Conservation (phyloP, 2,113 vertebrate species). For the Lasiurus cinereus region DNA sequence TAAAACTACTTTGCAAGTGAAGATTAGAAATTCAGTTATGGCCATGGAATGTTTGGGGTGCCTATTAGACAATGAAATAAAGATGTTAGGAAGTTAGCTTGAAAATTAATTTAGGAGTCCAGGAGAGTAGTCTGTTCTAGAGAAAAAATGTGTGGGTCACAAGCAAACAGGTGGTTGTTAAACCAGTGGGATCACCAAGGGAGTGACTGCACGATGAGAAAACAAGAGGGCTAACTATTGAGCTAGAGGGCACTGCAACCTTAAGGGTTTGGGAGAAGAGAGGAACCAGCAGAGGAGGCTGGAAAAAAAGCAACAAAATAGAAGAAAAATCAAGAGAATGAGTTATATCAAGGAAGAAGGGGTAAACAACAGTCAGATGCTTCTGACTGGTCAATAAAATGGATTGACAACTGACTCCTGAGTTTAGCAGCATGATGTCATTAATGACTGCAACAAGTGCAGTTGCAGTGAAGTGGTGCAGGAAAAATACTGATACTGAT, state of each 20-base stretch:
- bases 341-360: not conserved
- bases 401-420: not conserved
- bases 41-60: not conserved
- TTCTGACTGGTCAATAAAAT: not conserved
- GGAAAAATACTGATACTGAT: not conserved
- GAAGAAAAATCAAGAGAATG: not conserved
- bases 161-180: not conserved
- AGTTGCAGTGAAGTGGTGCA: not conserved
- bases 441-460: not conserved
- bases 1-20: not conserved
- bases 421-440: not conserved
- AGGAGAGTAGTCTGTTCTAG: not conserved
- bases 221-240: not conserved
- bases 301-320: not conserved
- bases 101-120: not conserved
- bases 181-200: not conserved
- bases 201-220: not conserved
- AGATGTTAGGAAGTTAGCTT: not conserved
- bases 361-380: not conserved
- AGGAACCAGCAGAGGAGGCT: not conserved
- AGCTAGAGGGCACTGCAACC: not conserved
- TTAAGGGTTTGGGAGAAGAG: constrained; percentile 7
- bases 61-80: not conserved
- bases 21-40: not conserved
- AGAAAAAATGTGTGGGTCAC: not conserved